A percentile compares a stretch with the other conserved stretches of the same genome.
These are phyloP conservation scores for Bradypus variegatus DNA, from an alignment of 2,797 vertebrate genomes.

Conservation along the genomic window DNA sequence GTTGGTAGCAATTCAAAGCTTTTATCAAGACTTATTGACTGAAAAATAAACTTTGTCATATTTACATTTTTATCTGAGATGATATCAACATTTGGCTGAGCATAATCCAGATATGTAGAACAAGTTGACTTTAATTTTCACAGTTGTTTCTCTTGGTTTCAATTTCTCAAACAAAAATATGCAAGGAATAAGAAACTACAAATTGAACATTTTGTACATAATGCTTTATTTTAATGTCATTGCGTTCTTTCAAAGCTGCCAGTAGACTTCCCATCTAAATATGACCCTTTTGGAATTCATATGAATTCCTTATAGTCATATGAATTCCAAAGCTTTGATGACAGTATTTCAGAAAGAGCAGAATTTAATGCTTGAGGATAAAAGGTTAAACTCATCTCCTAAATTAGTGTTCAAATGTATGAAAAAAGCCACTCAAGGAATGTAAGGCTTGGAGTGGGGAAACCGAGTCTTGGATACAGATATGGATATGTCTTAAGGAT, in stretches of 20 bases:
- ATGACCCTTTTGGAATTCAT: not conserved
- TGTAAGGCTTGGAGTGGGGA: not conserved
- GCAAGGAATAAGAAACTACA: slow-evolving; percentile 43
- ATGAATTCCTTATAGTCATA: too few species aligned
- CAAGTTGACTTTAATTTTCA: slow-evolving; percentile 65
- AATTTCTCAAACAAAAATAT: slow-evolving; percentile 62
- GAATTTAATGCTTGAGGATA: not conserved
- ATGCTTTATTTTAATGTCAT: slow-evolving; percentile 37
- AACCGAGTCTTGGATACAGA: slow-evolving; percentile 34
- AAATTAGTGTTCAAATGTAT: not conserved
- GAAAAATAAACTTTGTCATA: slow-evolving; percentile 60
- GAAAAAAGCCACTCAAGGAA: not conserved
- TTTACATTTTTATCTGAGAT: slow-evolving; percentile 71
- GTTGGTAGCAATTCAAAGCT: slow-evolving; percentile 59
- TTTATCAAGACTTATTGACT: slow-evolving; percentile 60
- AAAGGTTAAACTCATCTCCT: not conserved
- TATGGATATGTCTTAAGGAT: not conserved
- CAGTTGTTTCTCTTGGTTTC: slow-evolving; percentile 63
- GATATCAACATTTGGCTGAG: slow-evolving; percentile 65
- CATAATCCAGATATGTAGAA: slow-evolving; percentile 56
- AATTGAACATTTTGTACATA: slow-evolving; percentile 51
- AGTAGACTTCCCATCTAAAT: slow-evolving; percentile 1
- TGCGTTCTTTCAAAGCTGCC: slow-evolving; percentile 39
- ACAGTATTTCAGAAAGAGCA: not conserved
- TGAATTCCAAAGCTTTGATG: not conserved